These are phyloP conservation scores for Trachops cirrhosus DNA, from an alignment of 2,797 vertebrate species.

Conservation along the genomic window DNA sequence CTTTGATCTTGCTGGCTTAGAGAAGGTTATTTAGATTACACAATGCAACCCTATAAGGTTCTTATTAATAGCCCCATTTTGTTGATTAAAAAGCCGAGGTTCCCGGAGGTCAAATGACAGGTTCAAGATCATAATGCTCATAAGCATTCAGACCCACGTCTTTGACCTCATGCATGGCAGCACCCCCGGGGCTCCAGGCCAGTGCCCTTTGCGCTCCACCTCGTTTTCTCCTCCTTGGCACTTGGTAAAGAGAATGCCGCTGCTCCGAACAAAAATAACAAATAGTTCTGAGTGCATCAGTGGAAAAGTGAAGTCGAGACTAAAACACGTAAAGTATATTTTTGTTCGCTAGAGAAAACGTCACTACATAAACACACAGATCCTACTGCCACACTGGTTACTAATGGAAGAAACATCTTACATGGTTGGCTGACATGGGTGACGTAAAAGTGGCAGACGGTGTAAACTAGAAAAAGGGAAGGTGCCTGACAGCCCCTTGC, in stretches of 20 bases:
- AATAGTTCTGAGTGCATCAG: background rate
- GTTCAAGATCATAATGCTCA: background rate
- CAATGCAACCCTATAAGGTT: background rate
- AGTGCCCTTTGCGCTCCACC: background rate
- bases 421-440: background rate
- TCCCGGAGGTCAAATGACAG: background rate
- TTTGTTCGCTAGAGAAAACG: background rate
- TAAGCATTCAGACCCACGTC: background rate
- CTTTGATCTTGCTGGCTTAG: background rate
- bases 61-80: background rate
- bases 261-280: background rate
- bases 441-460: background rate
- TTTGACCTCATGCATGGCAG: background rate
- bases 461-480: background rate
- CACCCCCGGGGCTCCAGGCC: background rate
- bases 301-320: background rate
- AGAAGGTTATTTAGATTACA: background rate
- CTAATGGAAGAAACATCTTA: background rate
- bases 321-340: constrained; percentile 31
- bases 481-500: background rate
- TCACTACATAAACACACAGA: constrained; percentile 6
- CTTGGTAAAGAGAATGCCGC: background rate
- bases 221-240: background rate
- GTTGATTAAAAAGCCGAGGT: background rate
- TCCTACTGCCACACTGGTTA: background rate